These are phyloP conservation scores for Triplophysa rosa DNA, from an alignment of 2,113 vertebrate species.

Conservation along the genomic window DNA sequence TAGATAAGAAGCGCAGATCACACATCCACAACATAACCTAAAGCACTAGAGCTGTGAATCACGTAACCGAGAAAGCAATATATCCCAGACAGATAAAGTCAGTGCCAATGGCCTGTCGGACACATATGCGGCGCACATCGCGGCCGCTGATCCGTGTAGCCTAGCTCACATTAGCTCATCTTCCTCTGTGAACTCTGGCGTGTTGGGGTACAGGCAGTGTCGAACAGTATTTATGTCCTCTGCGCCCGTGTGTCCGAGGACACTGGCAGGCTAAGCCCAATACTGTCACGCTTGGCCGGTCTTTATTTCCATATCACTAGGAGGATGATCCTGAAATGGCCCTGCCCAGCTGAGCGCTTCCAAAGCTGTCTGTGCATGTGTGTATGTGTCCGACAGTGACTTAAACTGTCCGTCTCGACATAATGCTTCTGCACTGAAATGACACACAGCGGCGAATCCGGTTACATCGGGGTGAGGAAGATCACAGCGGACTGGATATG, in stretches of 20 bases:
- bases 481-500: background rate
- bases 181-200: conserved; percentile 13
- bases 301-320: conserved; percentile 54
- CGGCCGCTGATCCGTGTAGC: conserved; percentile 28
- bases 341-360: conserved; percentile 48
- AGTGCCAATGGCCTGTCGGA: background rate
- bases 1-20: background rate
- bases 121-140: conserved; percentile 60
- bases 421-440: conserved; percentile 30
- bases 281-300: conserved; percentile 42
- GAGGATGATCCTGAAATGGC: conserved; percentile 58
- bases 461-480: conserved; percentile 7
- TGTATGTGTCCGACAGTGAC: conserved; percentile 38
- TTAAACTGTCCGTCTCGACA: conserved; percentile 48
- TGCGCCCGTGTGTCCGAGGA: conserved; percentile 44
- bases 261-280: conserved; percentile 32
- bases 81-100: conserved; percentile 10
- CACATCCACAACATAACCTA: background rate
- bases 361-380: conserved; percentile 41
- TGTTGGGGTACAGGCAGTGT: background rate
- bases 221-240: conserved; percentile 37
- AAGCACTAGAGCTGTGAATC: background rate
- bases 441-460: conserved; percentile 32
- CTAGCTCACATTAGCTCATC: conserved; percentile 11
- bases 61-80: background rate